These are phyloP conservation scores for Chloropsis cyanopogon DNA, from an alignment of 2,113 vertebrate species.

Conservation along the genomic window DNA sequence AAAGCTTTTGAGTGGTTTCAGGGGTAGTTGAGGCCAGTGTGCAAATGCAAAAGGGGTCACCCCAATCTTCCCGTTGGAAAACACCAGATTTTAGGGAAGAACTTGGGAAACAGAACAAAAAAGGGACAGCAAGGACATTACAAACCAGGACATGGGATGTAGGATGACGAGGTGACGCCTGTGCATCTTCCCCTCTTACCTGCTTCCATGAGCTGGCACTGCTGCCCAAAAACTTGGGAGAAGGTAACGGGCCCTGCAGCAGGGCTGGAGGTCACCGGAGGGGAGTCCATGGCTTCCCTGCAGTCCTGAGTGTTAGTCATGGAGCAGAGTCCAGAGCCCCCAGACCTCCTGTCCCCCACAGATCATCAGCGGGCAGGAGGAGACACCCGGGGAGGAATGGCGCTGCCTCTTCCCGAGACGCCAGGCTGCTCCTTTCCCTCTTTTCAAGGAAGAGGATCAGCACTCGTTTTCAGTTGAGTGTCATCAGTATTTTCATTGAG, in stretches of 20 bases:
- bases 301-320: not conserved
- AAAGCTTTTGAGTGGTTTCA: not conserved
- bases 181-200: not conserved
- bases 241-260: constrained; percentile 67
- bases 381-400: rapidly evolving
- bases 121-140: not conserved
- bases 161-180: rapidly evolving
- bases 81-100: not conserved
- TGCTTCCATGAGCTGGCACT: constrained; percentile 82
- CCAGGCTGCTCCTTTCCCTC: not conserved
- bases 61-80: not conserved
- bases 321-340: not conserved
- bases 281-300: constrained; percentile 63
- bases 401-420: rapidly evolving
- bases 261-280: not conserved
- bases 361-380: rapidly evolving
- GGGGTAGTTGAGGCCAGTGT: not conserved
- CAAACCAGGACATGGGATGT: not conserved
- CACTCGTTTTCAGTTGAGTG: rapidly evolving
- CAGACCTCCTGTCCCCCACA: rapidly evolving
- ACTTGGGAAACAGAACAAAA: too few species aligned
- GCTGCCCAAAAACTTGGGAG: constrained; percentile 77
- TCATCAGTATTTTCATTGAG: rapidly evolving
- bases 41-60: not conserved
- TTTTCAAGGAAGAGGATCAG: not conserved